These are phyloP conservation scores for Anguilla obscura DNA, from an alignment of 2,797 vertebrate species.

Conservation along the genomic window DNA sequence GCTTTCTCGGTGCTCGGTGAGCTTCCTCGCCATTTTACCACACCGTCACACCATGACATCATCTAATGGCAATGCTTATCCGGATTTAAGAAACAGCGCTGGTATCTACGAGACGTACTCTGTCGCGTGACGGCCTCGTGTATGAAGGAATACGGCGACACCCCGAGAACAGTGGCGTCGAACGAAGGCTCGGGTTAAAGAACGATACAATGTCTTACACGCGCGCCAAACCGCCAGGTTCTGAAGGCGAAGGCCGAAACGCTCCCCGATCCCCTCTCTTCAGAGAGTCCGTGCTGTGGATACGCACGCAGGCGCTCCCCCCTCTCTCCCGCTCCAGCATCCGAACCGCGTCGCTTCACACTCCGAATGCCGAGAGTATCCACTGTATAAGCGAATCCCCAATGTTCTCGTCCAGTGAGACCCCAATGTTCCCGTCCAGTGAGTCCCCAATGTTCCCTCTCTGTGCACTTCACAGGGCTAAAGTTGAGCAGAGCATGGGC, in stretches of 20 bases:
- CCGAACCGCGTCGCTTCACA: constrained; percentile 45
- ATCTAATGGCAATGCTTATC: background rate
- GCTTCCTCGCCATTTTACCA: background rate
- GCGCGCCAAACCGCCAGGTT: background rate
- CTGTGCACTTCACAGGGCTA: constrained; percentile 32
- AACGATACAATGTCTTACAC: background rate
- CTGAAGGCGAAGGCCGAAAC: background rate
- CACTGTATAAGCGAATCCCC: constrained; percentile 68
- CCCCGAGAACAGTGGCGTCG: background rate
- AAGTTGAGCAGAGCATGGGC: constrained; percentile 20
- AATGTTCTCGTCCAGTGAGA: constrained; percentile 49
- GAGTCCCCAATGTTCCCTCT: constrained; percentile 58
- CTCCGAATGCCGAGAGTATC: constrained; percentile 52
- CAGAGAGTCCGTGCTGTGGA: background rate
- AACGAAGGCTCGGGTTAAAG: background rate
- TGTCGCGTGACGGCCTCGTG: background rate
- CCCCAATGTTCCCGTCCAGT: constrained; percentile 51
- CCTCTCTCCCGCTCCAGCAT: constrained; percentile 37
- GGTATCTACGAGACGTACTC: background rate
- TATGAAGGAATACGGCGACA: background rate
- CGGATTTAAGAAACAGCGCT: background rate
- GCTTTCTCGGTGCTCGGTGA: background rate
- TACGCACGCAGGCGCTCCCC: constrained; percentile 33
- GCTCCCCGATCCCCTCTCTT: background rate
- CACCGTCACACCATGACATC: background rate